Conservation (phyloP, 2,113 vertebrate genomes). For the Typhlomys cinereus region DNA sequence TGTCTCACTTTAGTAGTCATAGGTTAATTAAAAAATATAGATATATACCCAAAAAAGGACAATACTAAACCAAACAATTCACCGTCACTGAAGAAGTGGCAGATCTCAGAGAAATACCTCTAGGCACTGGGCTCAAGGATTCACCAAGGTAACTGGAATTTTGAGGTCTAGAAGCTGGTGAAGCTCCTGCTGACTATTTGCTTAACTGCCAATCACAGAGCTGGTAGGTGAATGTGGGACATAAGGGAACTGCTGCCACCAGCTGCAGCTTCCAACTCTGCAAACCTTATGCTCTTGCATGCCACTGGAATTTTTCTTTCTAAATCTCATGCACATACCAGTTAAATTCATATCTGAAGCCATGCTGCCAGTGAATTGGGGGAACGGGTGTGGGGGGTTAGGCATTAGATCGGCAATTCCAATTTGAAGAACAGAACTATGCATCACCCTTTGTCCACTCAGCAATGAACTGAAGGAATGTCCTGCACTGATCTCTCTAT, state of each 20-base stretch:
- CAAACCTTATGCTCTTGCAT: neutral
- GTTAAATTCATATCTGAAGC: neutral
- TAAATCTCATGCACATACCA: neutral
- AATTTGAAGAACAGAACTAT: neutral
- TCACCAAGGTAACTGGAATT: neutral
- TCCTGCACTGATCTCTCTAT: neutral
- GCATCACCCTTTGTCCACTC: neutral
- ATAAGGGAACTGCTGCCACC: neutral
- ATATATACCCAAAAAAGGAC: neutral
- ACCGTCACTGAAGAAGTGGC: neutral
- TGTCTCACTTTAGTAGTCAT: neutral
- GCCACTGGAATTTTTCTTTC: neutral
- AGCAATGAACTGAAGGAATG: neutral
- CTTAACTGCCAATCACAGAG: neutral
- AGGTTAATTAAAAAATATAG: conserved; percentile 6
- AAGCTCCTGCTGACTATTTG: neutral
- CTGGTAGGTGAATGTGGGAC: neutral
- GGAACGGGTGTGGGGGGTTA: too few species aligned
- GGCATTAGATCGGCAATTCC: neutral
- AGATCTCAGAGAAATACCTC: neutral
- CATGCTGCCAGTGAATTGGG: neutral
- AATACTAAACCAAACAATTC: too few species aligned
- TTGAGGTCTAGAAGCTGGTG: accelerated
- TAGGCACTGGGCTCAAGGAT: neutral
- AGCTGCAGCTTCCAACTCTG: neutral